A percentile compares a stretch with the other conserved stretches of the same genome.
Conservation (phyloP, 2,113 vertebrate genomes). For the Macaca mulatta region DNA sequence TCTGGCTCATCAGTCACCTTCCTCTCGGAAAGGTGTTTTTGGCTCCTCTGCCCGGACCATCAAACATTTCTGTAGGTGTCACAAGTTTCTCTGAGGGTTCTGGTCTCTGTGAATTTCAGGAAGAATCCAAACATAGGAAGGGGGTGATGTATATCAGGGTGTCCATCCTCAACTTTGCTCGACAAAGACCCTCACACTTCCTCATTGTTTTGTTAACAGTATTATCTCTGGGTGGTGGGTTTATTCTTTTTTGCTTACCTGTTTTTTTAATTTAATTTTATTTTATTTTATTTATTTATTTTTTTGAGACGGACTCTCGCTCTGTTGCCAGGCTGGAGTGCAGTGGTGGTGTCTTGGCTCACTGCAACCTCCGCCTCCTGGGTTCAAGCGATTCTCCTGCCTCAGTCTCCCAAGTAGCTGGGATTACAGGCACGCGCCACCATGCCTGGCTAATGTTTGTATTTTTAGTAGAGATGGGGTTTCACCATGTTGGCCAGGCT, state of each 20-base stretch:
- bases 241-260: background rate
- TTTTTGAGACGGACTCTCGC: no score
- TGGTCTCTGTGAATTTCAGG: background rate
- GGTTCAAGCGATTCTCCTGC: no score
- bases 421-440: no score
- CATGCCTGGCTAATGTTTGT: no score
- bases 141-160: background rate
- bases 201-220: background rate
- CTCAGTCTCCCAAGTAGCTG: no score
- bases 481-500: no score
- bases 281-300: no score
- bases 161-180: background rate
- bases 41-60: background rate
- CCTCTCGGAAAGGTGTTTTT: background rate
- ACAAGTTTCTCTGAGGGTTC: background rate
- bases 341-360: no score
- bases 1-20: background rate
- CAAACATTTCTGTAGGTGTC: background rate
- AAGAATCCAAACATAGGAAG: background rate
- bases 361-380: no score
- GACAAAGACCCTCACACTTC: rapidly evolving
- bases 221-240: background rate
- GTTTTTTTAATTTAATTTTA: background rate
- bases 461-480: no score
- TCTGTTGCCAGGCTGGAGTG: no score